These are phyloP conservation scores for Acanthosoma haemorrhoidale DNA, from an alignment of 2,888 invertebrate genomes.

Conservation along the genomic window DNA sequence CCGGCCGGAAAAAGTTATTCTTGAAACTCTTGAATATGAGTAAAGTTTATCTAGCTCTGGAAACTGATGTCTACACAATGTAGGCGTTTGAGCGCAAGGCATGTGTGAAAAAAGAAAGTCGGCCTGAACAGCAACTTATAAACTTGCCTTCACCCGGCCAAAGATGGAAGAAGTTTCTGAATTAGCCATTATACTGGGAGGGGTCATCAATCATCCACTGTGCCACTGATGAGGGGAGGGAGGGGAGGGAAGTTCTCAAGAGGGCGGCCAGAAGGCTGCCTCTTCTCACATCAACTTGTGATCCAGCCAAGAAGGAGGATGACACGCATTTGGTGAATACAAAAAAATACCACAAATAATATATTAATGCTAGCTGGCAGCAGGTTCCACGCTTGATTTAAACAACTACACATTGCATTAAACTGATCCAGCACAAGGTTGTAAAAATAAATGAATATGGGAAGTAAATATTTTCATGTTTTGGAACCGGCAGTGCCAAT, in stretches of 20 bases:
- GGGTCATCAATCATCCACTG: constrained; percentile 3
- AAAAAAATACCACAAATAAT: constrained; percentile 1
- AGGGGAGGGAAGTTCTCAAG: background rate
- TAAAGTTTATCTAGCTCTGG: too few relatives aligned
- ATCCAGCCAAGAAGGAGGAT: background rate
- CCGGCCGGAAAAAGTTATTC: too few relatives aligned
- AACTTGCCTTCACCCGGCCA: background rate
- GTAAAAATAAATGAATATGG: too few relatives aligned
- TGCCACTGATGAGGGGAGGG: background rate
- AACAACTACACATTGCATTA: too few relatives aligned
- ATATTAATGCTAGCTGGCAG: background rate
- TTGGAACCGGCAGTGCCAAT: too few relatives aligned
- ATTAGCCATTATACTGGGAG: constrained; percentile 5
- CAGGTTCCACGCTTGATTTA: background rate
- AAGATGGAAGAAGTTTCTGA: constrained; percentile 12
- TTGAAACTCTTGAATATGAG: too few relatives aligned
- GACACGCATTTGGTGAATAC: background rate
- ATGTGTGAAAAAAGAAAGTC: constrained; percentile 2
- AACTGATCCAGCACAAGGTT: too few relatives aligned
- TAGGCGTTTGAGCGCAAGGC: too few relatives aligned
- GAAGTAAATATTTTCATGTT: too few relatives aligned
- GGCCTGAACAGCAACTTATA: background rate
- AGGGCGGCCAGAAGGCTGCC: background rate
- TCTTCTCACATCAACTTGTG: background rate
- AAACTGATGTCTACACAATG: too few relatives aligned